Conservation (phyloP, 30 jellyfish, hydroid and myxozoan species). For the Cassiopea andromeda region DNA sequence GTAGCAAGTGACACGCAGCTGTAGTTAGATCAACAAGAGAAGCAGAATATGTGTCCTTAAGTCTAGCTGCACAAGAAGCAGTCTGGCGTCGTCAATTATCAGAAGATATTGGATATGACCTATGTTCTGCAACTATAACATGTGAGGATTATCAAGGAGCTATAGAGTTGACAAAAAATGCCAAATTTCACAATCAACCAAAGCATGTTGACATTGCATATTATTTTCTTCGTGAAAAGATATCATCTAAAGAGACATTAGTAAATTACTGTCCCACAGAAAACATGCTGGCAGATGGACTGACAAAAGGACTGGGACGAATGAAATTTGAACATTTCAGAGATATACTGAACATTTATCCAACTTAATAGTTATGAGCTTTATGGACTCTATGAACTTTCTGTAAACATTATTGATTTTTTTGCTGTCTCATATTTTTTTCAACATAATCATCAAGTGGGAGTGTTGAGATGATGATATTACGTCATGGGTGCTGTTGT, state of each 20-base stretch:
- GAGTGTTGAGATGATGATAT: no score
- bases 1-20: constrained; percentile 2
- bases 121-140: neutral
- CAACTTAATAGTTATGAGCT: no score
- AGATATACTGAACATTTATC: no score
- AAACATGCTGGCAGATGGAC: neutral
- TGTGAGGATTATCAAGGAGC: neutral
- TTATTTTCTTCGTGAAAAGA: neutral
- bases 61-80: neutral
- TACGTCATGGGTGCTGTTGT: no score
- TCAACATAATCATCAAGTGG: no score
- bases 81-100: neutral
- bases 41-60: neutral
- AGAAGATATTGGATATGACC: neutral
- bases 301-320: neutral
- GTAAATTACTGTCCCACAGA: neutral
- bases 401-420: no score
- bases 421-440: no score
- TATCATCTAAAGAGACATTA: neutral
- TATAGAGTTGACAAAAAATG: neutral
- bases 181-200: neutral
- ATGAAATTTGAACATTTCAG: neutral
- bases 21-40: neutral
- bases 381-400: no score
- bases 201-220: neutral